A percentile compares a stretch with the other conserved stretches of the same genome.
Conservation (phyloP, 1,140 invertebrate species). For the Leptinotarsa undecemlineata region DNA sequence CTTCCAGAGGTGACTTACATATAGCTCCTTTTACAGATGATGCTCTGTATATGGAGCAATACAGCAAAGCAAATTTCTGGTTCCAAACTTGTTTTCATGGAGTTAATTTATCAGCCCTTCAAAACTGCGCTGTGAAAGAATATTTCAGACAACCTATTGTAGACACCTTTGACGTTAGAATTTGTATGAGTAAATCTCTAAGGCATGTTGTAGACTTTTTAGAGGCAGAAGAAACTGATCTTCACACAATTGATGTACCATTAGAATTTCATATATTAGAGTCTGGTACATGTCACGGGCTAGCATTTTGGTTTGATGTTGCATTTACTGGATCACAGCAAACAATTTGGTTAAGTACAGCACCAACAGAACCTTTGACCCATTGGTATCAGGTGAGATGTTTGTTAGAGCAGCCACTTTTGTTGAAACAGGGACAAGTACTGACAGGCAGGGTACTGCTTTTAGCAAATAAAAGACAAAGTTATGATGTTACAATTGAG, state of each 20-base stretch:
- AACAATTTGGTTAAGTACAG: constrained; percentile 96
- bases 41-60: constrained; percentile 96
- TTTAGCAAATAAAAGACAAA: constrained; percentile 94
- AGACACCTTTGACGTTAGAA: constrained; percentile 98
- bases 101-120: constrained; percentile 89
- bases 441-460: constrained; percentile 86
- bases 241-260: constrained; percentile 95
- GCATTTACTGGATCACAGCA: constrained; percentile 91
- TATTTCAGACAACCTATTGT: constrained; percentile 99
- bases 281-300: constrained; percentile 93
- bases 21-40: constrained; percentile 99
- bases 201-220: constrained; percentile 96
- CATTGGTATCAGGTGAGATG: constrained; percentile 99
- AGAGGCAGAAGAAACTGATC: constrained; percentile 88
- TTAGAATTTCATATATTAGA: constrained; percentile 91
- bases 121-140: constrained; percentile 92
- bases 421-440: constrained; percentile 92
- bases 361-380: constrained; percentile 96
- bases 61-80: constrained; percentile 99
- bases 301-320: constrained; percentile 99
- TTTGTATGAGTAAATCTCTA: constrained; percentile 94
- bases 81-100: constrained; percentile 98
- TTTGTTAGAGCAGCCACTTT: constrained; percentile 89
- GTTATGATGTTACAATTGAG: constrained; percentile 98
- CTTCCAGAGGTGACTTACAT: constrained; percentile 92